Evolutionary conservation across 2,888 invertebrate species (phyloP), one percentile per base, ranked within the genome.

Genomic region (Bugulina stolonifera): DNA sequence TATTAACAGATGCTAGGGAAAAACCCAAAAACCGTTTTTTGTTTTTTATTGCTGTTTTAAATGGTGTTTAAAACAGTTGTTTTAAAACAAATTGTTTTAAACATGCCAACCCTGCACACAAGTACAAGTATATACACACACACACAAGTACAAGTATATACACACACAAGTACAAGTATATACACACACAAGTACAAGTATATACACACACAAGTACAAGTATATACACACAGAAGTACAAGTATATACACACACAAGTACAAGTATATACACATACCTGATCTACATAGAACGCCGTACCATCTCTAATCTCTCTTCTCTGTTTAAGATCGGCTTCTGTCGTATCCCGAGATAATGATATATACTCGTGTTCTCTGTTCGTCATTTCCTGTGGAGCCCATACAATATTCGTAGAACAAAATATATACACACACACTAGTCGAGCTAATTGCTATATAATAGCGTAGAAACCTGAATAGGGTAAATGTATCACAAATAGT

Each of bases 311-410:
- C 86, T 98, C 97, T 76, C 97, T 87, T 71, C 97, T 87, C 83
- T 98, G 97, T 82, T 98, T 98, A 34, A 98, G 87, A 85, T 98
- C 98, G 1, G 94, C 92, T 85, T 98, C 98, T 0, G 97, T 98
- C 0, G 97, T 96, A 81, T 98, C 98, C 76, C 97, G 87, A 34
- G 95, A 95, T 25, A 98, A 86, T 0, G 95, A 91, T 32, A 98
- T 91, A 85, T 95, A 97, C 83, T 98, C 97, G 71, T 92, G 86
- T 86, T 98, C 97, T 72, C 93, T 87, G 77, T 91, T 90, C 0
- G 93, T 94, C 72, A 97, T 82, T 84, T 97, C 93, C 79, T 86
- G 72, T 58, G 78, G 18, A 43, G 18, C n/a, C n/a, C n/a, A n/a
- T n/a, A n/a, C n/a, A n/a, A n/a, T n/a, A n/a, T n/a, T n/a, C n/a